Base-by-base conservation (phyloP, 2,888 invertebrate genomes). In the Hololepta plana region DNA sequence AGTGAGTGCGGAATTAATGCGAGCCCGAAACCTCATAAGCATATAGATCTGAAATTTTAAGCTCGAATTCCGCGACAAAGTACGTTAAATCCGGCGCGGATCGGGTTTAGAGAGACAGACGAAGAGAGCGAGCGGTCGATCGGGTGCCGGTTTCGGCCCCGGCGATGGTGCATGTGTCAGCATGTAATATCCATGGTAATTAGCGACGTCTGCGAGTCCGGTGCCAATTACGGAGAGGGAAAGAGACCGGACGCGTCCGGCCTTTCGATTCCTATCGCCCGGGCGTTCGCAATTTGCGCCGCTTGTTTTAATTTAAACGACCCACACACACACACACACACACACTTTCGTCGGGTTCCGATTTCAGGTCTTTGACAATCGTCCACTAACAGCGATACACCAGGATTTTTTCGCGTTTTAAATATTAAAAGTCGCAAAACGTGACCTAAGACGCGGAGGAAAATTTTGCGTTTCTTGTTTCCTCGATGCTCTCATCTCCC, bases 181-280 rank as follows among this genome's bases (percentile, higher is more conserved):
- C 46, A 42, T 46, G 47, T 46, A 46, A 49, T 49, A 46, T 47
- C 43, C 46, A 47, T 47, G 44, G 45, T 48, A 47, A 49, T 48
- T 47, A 47, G 45, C 38, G 42, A 43, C 40, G 43, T 45, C 43
- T 45, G 44, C 39, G 44, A 38, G 43, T 42, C 42, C 41, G n/a
- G n/a, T n/a, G n/a, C n/a, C n/a, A n/a, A n/a, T n/a, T 45, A 44
- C 8, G 6, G 17, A 17, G 17, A 17, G 6, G 6, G n/a, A 17
- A 17, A 44, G 39, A 38, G 38, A 39, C 34, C 34, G 41, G 31
- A 40, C 44, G 38, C 37, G 41, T 35, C 36, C 39, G 37, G 41
- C 44, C 45, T 45, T 38, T 44, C 44, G 43, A 46, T 46, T 46
- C 43, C 43, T 43, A 41, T 42, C 42, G 39, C 40, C 41, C 39